Percentiles rank a stretch among this genome's conserved stretches.
phyloP scores from a whole-genome alignment of 1,140 invertebrate genomes.

The Melitaea cinxia region DNA sequence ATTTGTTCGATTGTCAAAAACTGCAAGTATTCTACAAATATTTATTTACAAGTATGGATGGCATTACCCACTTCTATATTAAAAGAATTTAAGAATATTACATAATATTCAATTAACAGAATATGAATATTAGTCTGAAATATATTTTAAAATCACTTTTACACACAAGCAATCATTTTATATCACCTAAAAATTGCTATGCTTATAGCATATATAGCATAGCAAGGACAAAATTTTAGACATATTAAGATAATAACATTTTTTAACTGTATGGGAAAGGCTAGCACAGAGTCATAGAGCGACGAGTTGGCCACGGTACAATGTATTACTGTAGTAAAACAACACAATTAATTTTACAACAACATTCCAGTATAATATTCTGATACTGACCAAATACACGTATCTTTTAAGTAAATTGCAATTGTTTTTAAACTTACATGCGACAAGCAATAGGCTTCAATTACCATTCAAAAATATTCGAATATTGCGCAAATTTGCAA shows the following conservation, averaged over 20 bases:
- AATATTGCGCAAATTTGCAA: background rate
- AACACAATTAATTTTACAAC: conserved; percentile 32
- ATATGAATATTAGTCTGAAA: background rate
- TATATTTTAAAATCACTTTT: background rate
- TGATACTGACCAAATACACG: conserved; percentile 22
- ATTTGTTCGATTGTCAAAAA: too few relatives aligned
- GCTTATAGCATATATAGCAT: too few relatives aligned
- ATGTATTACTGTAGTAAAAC: conserved; percentile 13
- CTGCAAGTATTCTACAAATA: background rate
- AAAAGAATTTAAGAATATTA: background rate
- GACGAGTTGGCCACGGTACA: conserved; percentile 39
- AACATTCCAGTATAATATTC: conserved; percentile 29
- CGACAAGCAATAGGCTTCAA: background rate
- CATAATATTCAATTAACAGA: background rate
- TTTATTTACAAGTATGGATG: background rate
- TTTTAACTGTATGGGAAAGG: background rate
- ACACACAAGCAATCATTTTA: conserved; percentile 9
- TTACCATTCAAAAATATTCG: background rate
- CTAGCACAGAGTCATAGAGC: conserved; percentile 11
- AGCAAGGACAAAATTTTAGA: conserved; percentile 2
- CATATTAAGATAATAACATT: background rate
- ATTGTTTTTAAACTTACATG: conserved; percentile 3
- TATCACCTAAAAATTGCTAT: conserved; percentile 14
- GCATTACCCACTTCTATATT: background rate
- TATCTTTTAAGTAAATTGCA: background rate